These are phyloP conservation scores for Nomada goodeniana DNA, from an alignment of 2,888 invertebrate genomes.

Conservation along the genomic window DNA sequence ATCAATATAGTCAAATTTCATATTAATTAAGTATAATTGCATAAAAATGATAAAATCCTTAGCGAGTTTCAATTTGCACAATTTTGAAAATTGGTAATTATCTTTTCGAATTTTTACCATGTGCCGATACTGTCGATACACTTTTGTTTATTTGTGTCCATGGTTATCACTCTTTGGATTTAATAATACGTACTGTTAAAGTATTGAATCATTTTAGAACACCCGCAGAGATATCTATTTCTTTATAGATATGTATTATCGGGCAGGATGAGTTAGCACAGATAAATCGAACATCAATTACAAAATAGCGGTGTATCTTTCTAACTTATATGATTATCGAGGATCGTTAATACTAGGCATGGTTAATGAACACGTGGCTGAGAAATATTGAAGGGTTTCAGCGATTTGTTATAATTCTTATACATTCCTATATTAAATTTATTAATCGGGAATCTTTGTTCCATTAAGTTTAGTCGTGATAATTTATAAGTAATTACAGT, in stretches of 20 bases:
- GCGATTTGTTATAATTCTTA: background rate
- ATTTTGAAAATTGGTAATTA: too few species aligned
- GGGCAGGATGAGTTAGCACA: constrained; percentile 5
- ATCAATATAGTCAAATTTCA: too few species aligned
- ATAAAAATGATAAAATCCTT: too few species aligned
- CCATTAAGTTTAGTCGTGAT: background rate
- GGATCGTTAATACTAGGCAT: background rate
- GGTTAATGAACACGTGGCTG: background rate
- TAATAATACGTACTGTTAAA: background rate
- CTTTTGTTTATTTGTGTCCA: background rate
- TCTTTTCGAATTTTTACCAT: too few species aligned
- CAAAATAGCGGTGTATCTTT: constrained; percentile 8
- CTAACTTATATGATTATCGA: constrained; percentile 1
- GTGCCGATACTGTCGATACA: background rate
- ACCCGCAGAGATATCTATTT: background rate
- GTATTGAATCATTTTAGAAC: background rate
- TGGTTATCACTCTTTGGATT: background rate
- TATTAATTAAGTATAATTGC: too few species aligned
- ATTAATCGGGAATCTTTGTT: background rate
- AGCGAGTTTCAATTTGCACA: too few species aligned
- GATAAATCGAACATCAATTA: background rate
- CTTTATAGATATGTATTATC: background rate
- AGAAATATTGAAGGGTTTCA: background rate
- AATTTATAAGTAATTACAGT: background rate
- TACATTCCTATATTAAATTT: background rate